Conservation (phyloP, 2,888 invertebrate species). For the Aphodius granarius region DNA sequence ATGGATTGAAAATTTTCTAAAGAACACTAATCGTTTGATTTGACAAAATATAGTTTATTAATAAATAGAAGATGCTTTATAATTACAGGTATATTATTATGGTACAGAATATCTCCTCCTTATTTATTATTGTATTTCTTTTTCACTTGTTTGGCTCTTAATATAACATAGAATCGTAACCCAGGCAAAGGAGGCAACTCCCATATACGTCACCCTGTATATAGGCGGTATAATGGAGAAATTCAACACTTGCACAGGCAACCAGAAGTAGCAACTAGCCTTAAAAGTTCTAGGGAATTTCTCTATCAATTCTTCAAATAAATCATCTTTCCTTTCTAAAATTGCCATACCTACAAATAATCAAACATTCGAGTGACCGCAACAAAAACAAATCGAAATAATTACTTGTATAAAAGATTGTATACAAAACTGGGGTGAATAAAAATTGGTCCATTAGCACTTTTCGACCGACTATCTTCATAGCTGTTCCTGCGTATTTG, state of each 20-base stretch:
- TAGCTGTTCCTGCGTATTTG: constrained; percentile 66
- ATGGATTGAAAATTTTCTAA: too few relatives aligned
- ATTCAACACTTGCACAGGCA: constrained; percentile 79
- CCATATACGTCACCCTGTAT: constrained; percentile 77
- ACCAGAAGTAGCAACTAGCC: constrained; percentile 81
- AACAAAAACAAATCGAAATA: constrained; percentile 31
- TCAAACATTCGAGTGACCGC: not conserved
- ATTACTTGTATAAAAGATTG: constrained; percentile 73
- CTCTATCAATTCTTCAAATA: constrained; percentile 69
- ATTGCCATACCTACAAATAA: constrained; percentile 66
- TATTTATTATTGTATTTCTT: not conserved
- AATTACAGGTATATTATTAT: too few relatives aligned
- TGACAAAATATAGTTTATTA: too few relatives aligned
- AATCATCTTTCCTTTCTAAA: constrained; percentile 70
- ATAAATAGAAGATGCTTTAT: too few relatives aligned
- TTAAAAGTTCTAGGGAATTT: constrained; percentile 74
- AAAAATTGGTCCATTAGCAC: constrained; percentile 75
- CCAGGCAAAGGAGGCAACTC: constrained; percentile 78
- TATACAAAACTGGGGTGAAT: constrained; percentile 72
- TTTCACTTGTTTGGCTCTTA: constrained; percentile 52
- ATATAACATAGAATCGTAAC: constrained; percentile 83
- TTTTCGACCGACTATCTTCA: constrained; percentile 67
- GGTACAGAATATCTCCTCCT: too few relatives aligned
- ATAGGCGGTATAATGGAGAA: constrained; percentile 73
- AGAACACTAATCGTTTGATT: too few relatives aligned